phyloP scores from a whole-genome alignment of 37 sponge, comb jelly and placozoan species.

The Aphrocallistes beatrix region DNA sequence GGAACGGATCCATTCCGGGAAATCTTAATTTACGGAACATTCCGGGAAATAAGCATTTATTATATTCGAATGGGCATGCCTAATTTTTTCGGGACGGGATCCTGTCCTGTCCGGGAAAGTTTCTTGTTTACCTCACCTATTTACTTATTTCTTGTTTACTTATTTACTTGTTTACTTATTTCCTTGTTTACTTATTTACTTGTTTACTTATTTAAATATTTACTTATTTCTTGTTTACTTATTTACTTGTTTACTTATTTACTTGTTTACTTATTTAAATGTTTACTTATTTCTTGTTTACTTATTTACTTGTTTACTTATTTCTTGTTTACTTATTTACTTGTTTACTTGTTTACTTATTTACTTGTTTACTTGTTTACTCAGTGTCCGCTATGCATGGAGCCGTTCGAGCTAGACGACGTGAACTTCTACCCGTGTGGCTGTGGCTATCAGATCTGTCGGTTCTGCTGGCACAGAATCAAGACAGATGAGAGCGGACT shows the following conservation, averaged over 20 bases:
- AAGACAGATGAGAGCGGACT: slow-evolving; percentile 82
- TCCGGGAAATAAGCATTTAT: too few relatives aligned
- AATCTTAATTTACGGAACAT: too few relatives aligned
- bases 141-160: neutral
- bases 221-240: neutral
- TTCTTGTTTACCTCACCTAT: too few relatives aligned
- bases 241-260: neutral
- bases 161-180: neutral
- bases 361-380: neutral
- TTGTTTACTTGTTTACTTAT: neutral
- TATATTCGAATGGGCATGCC: too few relatives aligned
- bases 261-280: neutral
- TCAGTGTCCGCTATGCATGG: slow-evolving; percentile 97
- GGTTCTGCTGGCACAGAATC: slow-evolving; percentile 95
- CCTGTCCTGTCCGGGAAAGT: too few relatives aligned
- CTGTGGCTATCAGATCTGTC: slow-evolving; percentile 91
- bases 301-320: slow-evolving; percentile 23
- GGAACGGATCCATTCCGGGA: too few relatives aligned
- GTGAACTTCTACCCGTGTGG: slow-evolving; percentile 88
- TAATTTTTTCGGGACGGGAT: too few relatives aligned
- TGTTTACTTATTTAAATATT: neutral
- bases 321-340: neutral
- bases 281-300: neutral
- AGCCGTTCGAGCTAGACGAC: slow-evolving; percentile 79
- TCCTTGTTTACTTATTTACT: neutral